A percentile compares a stretch with the other conserved stretches of the same genome.
phyloP scores from a whole-genome alignment of 2,797 vertebrate species.

The Simalia tracyae region DNA sequence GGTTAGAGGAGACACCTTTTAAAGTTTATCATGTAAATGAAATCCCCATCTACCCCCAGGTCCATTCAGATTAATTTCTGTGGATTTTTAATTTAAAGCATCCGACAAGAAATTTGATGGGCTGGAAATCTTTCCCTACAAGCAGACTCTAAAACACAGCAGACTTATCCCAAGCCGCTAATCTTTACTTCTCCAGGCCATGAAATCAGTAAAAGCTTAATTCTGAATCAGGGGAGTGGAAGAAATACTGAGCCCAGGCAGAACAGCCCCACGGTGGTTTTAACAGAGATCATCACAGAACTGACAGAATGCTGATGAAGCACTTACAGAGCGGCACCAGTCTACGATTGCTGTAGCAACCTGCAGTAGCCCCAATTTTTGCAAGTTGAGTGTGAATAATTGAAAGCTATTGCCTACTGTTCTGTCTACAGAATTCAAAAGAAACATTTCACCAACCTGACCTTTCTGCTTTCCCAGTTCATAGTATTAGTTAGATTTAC shows the following conservation, averaged over 20 bases:
- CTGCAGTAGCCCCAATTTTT: slow-evolving; percentile 18
- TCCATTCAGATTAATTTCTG: neutral
- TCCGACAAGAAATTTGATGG: neutral
- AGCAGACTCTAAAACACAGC: neutral
- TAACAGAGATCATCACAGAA: neutral
- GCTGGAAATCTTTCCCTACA: neutral
- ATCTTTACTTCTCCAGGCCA: neutral
- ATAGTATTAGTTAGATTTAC: slow-evolving; percentile 23
- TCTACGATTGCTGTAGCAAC: slow-evolving; percentile 5
- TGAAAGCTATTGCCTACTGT: slow-evolving; percentile 36
- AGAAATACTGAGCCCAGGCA: neutral
- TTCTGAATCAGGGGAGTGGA: neutral
- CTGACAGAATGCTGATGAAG: slow-evolving; percentile 18
- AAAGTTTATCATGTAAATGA: neutral
- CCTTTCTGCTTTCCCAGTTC: slow-evolving; percentile 11
- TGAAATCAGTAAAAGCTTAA: neutral
- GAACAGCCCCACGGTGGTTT: neutral
- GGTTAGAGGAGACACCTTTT: neutral
- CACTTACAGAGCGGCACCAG: neutral
- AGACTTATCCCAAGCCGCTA: neutral
- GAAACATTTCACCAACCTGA: slow-evolving; percentile 14
- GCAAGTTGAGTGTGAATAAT: slow-evolving; percentile 36
- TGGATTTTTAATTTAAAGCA: neutral
- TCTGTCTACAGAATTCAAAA: slow-evolving; percentile 22
- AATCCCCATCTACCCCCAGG: neutral